A percentile compares a stretch with the other conserved stretches of the same genome.
phyloP scores from a whole-genome alignment of 2,888 invertebrate genomes.

The Hofmannophila pseudospretella region DNA sequence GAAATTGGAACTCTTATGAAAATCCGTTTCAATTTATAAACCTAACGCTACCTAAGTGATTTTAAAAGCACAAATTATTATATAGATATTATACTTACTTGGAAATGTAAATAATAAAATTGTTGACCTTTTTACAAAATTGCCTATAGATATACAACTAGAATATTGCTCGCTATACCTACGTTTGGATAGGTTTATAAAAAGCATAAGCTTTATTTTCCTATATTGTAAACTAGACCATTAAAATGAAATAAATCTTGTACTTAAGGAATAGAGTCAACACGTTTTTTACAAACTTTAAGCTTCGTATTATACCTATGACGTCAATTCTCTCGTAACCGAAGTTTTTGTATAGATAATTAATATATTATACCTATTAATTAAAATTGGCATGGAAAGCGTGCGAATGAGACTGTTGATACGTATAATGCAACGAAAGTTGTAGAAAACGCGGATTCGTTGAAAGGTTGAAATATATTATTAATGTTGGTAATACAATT shows the following conservation, averaged over 20 bases:
- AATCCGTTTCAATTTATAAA: conserved; percentile 11
- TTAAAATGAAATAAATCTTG: conserved; percentile 13
- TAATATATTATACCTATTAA: conserved; percentile 37
- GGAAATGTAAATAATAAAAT: conserved; percentile 23
- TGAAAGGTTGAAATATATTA: conserved; percentile 43
- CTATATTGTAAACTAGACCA: conserved; percentile 33
- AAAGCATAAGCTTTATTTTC: conserved; percentile 53
- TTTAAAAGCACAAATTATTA: conserved; percentile 40
- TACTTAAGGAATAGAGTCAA: conserved; percentile 38
- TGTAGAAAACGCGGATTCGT: conserved; percentile 51
- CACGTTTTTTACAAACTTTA: conserved; percentile 58
- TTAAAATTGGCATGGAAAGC: conserved; percentile 47
- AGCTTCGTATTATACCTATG: conserved; percentile 61
- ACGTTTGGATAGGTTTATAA: conserved; percentile 13
- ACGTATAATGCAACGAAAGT: conserved; percentile 47
- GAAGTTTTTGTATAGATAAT: conserved; percentile 52
- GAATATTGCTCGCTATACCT: conserved; percentile 33
- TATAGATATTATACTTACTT: conserved; percentile 19
- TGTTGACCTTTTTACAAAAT: conserved; percentile 21
- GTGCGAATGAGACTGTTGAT: conserved; percentile 59
- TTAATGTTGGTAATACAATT: conserved; percentile 67
- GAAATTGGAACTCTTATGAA: conserved; percentile 9
- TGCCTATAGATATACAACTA: conserved; percentile 31
- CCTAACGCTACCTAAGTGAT: conserved; percentile 33
- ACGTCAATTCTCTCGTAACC: conserved; percentile 69